These are phyloP conservation scores for Colletes gigas DNA, from an alignment of 1,140 invertebrate genomes.

Conservation along the genomic window DNA sequence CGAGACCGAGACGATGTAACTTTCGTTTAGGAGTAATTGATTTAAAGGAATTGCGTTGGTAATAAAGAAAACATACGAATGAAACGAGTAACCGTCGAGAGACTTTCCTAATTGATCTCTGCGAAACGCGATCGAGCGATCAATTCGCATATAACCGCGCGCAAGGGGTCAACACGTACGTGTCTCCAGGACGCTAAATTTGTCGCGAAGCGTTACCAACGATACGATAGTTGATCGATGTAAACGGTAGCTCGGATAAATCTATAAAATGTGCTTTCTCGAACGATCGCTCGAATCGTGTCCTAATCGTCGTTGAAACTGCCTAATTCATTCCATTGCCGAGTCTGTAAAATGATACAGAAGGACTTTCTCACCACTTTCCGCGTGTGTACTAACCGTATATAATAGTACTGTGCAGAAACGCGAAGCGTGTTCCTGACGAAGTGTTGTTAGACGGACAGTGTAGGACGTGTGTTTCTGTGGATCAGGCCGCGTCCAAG, in stretches of 20 bases:
- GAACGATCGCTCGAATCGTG: conserved; percentile 36
- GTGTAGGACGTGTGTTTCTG: conserved; percentile 23
- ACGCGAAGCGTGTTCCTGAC: conserved; percentile 49
- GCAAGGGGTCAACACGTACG: neutral
- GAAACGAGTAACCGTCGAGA: no score
- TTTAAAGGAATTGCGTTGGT: conserved; percentile 40
- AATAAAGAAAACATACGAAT: neutral
- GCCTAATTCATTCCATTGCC: conserved; percentile 50
- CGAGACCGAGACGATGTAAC: conserved; percentile 1
- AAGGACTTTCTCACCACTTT: conserved; percentile 16
- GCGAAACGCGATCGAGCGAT: neutral
- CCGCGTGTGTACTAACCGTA: conserved; percentile 32
- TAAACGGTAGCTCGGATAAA: neutral
- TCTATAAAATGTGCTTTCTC: conserved; percentile 1
- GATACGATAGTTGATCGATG: conserved; percentile 1
- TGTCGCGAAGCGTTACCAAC: neutral
- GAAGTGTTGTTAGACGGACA: conserved; percentile 21
- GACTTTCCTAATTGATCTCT: neutral
- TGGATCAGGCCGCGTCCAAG: conserved; percentile 35
- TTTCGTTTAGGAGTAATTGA: conserved; percentile 27
- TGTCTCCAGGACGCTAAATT: neutral
- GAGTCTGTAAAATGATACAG: conserved; percentile 13
- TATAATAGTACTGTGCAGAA: conserved; percentile 31
- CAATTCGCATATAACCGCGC: neutral
- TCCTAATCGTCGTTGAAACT: conserved; percentile 54